phyloP scores from a whole-genome alignment of 2,113 vertebrate genomes.

The Pelmatolapia mariae region DNA sequence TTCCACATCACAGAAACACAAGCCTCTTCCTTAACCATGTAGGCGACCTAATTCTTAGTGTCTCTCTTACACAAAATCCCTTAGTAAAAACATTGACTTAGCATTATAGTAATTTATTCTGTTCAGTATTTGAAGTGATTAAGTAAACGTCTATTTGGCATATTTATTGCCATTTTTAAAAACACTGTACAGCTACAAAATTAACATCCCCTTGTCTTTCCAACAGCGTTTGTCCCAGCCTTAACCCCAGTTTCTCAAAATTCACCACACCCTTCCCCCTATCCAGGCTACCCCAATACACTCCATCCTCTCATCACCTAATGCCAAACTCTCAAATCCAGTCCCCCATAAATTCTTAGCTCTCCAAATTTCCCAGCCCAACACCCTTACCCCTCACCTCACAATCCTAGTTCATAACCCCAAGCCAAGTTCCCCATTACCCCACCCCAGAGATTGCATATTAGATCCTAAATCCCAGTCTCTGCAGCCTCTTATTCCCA shows the following conservation, averaged over 20 bases:
- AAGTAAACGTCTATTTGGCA: neutral
- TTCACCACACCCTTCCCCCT: neutral
- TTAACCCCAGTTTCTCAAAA: neutral
- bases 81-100: conserved; percentile 23
- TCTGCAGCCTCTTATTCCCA: conserved; percentile 31
- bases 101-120: neutral
- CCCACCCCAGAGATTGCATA: conserved; percentile 6
- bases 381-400: neutral
- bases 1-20: conserved; percentile 24
- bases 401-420: neutral
- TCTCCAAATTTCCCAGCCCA: neutral
- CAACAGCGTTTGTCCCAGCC: neutral
- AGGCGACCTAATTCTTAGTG: neutral
- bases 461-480: conserved; percentile 32
- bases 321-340: neutral
- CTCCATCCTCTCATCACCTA: neutral
- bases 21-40: neutral
- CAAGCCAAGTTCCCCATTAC: conserved; percentile 1
- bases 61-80: neutral
- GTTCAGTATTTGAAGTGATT: neutral
- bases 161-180: neutral
- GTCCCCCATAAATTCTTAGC: neutral
- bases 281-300: neutral
- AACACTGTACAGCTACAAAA: neutral
- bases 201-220: neutral